A percentile compares a stretch with the other conserved stretches of the same genome.
Conservation (phyloP, 64 coral and sea anemone genomes). For the Orbicella faveolata region DNA sequence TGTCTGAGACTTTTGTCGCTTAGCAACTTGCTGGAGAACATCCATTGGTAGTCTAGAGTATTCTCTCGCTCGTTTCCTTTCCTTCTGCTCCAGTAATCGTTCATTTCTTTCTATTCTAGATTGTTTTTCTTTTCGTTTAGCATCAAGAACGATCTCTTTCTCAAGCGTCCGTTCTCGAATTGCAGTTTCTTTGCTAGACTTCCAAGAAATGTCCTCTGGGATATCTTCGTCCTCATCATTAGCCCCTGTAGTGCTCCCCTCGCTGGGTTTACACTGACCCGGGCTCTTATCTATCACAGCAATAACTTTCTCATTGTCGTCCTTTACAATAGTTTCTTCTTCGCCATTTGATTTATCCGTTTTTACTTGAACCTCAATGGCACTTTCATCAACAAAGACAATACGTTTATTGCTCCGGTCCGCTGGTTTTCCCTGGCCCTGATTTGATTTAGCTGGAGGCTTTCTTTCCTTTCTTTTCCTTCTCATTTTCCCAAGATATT, state of each 20-base stretch:
- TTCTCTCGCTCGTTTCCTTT: conserved; percentile 60
- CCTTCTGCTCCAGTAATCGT: conserved; percentile 57
- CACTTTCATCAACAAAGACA: no score
- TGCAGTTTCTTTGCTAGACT: conserved; percentile 64
- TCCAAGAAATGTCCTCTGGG: conserved; percentile 76
- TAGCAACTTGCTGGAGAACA: conserved; percentile 69
- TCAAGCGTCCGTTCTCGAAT: conserved; percentile 50
- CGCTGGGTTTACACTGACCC: background rate
- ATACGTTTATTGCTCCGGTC: background rate
- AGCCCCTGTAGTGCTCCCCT: background rate
- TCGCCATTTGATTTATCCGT: background rate
- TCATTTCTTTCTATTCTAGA: conserved; percentile 71
- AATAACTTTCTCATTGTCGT: background rate
- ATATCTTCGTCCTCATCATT: conserved; percentile 43
- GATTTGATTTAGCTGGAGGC: background rate
- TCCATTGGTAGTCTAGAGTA: conserved; percentile 68
- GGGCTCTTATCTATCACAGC: background rate
- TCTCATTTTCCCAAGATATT: background rate
- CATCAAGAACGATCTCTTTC: conserved; percentile 40
- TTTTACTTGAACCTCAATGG: background rate
- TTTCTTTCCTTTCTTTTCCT: background rate
- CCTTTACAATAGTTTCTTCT: background rate
- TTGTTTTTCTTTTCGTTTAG: conserved; percentile 67
- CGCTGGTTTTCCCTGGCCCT: background rate
- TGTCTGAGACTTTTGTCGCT: conserved; percentile 41